Conservation (phyloP, 2,797 vertebrate species). For the Gambusia yucatana region DNA sequence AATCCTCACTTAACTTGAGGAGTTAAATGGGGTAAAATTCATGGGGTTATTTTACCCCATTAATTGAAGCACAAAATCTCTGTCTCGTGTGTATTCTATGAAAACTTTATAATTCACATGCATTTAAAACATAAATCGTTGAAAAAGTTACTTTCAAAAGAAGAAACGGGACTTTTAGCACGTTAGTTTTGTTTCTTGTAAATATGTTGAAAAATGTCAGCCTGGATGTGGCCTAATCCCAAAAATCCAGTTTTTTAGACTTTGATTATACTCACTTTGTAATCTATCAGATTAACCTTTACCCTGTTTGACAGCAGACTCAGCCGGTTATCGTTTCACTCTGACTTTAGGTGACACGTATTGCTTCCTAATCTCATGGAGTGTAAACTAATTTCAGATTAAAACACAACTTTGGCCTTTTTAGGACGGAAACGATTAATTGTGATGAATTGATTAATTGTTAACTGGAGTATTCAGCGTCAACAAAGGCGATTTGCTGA, state of each 20-base stretch:
- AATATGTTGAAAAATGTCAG: neutral
- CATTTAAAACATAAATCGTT: neutral
- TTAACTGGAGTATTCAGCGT: too few species aligned
- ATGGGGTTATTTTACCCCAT: too few species aligned
- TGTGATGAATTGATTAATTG: too few species aligned
- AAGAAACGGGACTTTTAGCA: neutral
- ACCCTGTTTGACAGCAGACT: conserved; percentile 24
- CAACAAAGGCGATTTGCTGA: too few species aligned
- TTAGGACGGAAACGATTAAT: neutral
- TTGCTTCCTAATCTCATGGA: neutral
- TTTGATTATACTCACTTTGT: neutral
- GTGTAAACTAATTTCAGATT: neutral
- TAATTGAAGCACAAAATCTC: too few species aligned
- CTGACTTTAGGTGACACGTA: neutral
- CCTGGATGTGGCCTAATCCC: conserved; percentile 19
- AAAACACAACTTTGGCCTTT: neutral
- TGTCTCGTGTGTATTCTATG: too few species aligned
- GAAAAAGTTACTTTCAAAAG: neutral
- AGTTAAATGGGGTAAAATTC: too few species aligned
- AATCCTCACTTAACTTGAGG: too few species aligned
- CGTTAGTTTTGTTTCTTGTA: neutral
- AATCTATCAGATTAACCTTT: conserved; percentile 39
- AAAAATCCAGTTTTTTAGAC: conserved; percentile 41
- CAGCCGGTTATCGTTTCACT: neutral
- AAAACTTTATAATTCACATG: too few species aligned